Conservation (phyloP, 2,113 vertebrate genomes). For the Lasiurus cinereus region DNA sequence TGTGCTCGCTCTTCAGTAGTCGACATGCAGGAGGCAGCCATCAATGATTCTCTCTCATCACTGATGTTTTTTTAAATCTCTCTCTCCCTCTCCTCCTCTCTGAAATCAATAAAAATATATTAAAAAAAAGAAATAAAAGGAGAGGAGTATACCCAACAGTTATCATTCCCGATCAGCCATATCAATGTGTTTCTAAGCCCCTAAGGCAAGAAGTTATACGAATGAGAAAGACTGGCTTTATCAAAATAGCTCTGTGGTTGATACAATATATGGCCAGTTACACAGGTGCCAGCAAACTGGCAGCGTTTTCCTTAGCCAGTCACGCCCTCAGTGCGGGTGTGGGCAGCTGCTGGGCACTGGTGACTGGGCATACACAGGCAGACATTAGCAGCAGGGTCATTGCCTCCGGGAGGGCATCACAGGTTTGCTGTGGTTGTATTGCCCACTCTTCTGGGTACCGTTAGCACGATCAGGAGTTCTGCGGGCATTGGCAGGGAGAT, state of each 20-base stretch:
- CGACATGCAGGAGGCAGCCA: too few relatives aligned
- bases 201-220: neutral
- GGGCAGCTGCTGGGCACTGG: neutral
- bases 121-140: neutral
- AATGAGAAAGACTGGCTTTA: neutral
- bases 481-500: neutral
- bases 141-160: neutral
- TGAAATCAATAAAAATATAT: too few relatives aligned
- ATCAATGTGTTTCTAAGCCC: neutral
- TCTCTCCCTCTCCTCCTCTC: too few relatives aligned
- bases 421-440: neutral
- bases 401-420: neutral
- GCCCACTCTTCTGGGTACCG: neutral
- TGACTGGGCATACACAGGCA: neutral
- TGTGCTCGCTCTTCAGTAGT: too few relatives aligned
- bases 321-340: neutral
- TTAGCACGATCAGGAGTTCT: neutral
- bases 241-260: neutral
- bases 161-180: neutral
- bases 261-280: neutral
- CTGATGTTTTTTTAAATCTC: too few relatives aligned
- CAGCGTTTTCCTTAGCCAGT: neutral
- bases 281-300: neutral
- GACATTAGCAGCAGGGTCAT: neutral
- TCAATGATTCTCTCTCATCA: too few relatives aligned